Percentiles rank a stretch among this genome's conserved stretches.
Conservation (phyloP, 1,140 invertebrate genomes). For the Sesamia nonagrioides region DNA sequence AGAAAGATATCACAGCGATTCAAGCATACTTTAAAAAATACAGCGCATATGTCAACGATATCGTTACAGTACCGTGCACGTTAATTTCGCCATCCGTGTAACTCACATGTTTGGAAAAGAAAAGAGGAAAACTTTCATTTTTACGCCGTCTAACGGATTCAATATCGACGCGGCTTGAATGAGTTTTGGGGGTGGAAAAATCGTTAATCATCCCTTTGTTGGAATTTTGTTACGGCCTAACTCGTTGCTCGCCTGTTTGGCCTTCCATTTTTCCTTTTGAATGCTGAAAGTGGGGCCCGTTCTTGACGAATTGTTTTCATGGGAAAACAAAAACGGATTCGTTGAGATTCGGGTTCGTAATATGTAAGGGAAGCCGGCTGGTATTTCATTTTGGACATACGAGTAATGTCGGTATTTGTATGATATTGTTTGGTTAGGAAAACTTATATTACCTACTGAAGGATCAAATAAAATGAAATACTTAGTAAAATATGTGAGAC, state of each 20-base stretch:
- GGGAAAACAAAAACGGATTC: conserved; percentile 68
- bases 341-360: conserved; percentile 47
- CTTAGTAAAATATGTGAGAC: too few relatives aligned
- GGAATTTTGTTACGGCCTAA: conserved; percentile 86
- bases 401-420: conserved; percentile 25
- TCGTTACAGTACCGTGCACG: not conserved
- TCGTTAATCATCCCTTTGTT: conserved; percentile 87
- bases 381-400: conserved; percentile 28
- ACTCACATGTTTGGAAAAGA: conserved; percentile 67
- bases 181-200: conserved; percentile 83
- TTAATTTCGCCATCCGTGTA: conserved; percentile 45
- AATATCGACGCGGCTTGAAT: conserved; percentile 86
- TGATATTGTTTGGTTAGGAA: conserved; percentile 14
- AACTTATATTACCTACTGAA: conserved; percentile 2
- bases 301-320: conserved; percentile 86
- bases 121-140: conserved; percentile 85
- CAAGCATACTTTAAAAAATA: too few relatives aligned
- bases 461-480: too few relatives aligned
- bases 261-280: conserved; percentile 83
- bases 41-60: not conserved
- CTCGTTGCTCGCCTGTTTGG: conserved; percentile 86
- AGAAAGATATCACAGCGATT: too few relatives aligned
- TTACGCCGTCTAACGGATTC: conserved; percentile 85
- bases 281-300: conserved; percentile 73
- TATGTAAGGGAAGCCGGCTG: conserved; percentile 45